Base-by-base conservation (phyloP, 64 coral and sea anemone genomes). In the Actinia equina region DNA sequence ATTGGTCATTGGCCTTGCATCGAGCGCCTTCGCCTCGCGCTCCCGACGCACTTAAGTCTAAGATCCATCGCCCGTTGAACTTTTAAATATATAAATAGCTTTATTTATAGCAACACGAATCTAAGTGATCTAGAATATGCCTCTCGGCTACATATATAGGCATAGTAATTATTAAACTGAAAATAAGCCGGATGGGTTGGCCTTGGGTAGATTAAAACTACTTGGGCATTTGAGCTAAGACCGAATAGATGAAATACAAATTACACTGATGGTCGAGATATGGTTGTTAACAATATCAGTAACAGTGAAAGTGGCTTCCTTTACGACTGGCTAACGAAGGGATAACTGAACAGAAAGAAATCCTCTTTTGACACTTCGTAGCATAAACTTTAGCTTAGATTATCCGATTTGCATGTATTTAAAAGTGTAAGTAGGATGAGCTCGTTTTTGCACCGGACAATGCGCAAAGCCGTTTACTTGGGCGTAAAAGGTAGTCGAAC, bases 31-130 rank as follows among this genome's bases (percentile, higher is more conserved):
- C 22, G 18, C 63, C 8, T 74, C 25, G 9, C 69, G 69, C 12
- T 41, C 26, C 41, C 10, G 3, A 1, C 25, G 9, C 69, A 74
- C 25, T 74, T 25, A 16, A 74, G 25, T 26, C 62, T 65, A 65
- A 74, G 14, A 74, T 13, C 23, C 26, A 27, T 74, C 69, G 25
- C 11, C 2, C 6, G 20, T 74, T 74, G 26, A 74, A 25, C 62
- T 26, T 18, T n/a, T n/a, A n/a, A n/a, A n/a, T n/a, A n/a, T n/a
- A n/a, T n/a, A 30, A 74, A 1, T 74, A 3, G 12, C 12, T 7
- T 74, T 74, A 74, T 74, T n/a, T 74, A 74, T 74, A 74, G 69
- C 26, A 74, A 74, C 69, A 74, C 11, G 0, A 41, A 74, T 74
- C 27, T 74, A 9, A 14, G 7, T 7, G 69, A 74, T 74, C 69